Conservation (phyloP, 2,888 invertebrate genomes). For the Andrena bucephala region DNA sequence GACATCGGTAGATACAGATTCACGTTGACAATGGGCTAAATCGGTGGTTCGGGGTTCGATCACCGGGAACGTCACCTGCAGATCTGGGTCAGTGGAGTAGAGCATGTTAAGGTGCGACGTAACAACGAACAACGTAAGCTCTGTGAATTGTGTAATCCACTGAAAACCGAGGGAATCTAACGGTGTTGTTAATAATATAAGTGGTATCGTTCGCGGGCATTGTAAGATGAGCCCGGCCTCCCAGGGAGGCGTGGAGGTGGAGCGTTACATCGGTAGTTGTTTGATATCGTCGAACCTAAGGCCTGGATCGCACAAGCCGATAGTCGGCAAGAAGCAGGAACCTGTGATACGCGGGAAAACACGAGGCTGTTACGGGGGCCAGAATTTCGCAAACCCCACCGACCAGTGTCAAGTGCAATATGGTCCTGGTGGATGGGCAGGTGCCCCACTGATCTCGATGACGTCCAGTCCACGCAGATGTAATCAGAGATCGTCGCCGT, state of each 20-base stretch:
- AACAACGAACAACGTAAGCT: background rate
- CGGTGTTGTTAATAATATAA: conserved; percentile 28
- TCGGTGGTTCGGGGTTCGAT: conserved; percentile 1
- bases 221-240: conserved; percentile 91
- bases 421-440: conserved; percentile 90
- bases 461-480: conserved; percentile 87
- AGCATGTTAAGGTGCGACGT: background rate
- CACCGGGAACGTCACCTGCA: background rate
- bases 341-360: conserved; percentile 52
- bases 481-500: conserved; percentile 78
- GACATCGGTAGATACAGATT: background rate
- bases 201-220: conserved; percentile 42
- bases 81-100: background rate
- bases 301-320: conserved; percentile 67
- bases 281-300: conserved; percentile 86
- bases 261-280: conserved; percentile 89
- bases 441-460: conserved; percentile 93
- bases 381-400: conserved; percentile 49
- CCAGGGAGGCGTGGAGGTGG: conserved; percentile 87
- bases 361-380: conserved; percentile 58
- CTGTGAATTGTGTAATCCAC: conserved; percentile 21
- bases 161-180: background rate
- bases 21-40: conserved; percentile 66
- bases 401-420: conserved; percentile 75
- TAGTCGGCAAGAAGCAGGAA: conserved; percentile 70